Conservation (phyloP, 2,113 vertebrate genomes). For the Lycaon pictus region DNA sequence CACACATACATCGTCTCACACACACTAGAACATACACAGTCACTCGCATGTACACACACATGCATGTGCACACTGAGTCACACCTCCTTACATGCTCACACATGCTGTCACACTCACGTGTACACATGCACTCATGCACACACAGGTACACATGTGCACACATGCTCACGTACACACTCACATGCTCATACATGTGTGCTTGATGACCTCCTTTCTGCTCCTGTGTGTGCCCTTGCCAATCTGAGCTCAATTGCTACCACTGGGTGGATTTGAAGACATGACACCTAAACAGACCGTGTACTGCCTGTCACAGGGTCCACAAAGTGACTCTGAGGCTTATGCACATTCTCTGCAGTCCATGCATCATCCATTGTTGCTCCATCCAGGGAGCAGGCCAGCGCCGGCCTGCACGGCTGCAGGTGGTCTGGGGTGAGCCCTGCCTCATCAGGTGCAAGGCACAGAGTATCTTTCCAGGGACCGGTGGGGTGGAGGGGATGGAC, state of each 20-base stretch:
- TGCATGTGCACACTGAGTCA: too few relatives aligned
- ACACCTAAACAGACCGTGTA: neutral
- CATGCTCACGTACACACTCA: too few relatives aligned
- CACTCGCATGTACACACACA: neutral
- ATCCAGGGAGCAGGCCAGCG: neutral
- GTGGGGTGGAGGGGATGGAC: accelerated
- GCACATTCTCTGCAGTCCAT: too few relatives aligned
- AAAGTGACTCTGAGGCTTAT: neutral
- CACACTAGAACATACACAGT: neutral
- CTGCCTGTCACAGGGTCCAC: accelerated
- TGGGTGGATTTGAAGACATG: neutral
- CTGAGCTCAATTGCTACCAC: accelerated
- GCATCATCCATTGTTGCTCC: too few relatives aligned
- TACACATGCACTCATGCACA: neutral
- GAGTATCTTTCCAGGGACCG: accelerated
- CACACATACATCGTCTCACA: too few relatives aligned
- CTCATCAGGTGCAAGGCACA: neutral
- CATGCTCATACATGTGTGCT: neutral
- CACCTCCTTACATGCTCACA: too few relatives aligned
- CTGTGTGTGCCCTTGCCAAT: too few relatives aligned
- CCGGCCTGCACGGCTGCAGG: neutral
- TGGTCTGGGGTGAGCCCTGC: accelerated
- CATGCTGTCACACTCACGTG: too few relatives aligned
- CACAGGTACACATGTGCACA: too few relatives aligned
- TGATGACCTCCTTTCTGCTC: accelerated